phyloP scores from a whole-genome alignment of 2,113 vertebrate species.

The Rhabdomys dilectus region DNA sequence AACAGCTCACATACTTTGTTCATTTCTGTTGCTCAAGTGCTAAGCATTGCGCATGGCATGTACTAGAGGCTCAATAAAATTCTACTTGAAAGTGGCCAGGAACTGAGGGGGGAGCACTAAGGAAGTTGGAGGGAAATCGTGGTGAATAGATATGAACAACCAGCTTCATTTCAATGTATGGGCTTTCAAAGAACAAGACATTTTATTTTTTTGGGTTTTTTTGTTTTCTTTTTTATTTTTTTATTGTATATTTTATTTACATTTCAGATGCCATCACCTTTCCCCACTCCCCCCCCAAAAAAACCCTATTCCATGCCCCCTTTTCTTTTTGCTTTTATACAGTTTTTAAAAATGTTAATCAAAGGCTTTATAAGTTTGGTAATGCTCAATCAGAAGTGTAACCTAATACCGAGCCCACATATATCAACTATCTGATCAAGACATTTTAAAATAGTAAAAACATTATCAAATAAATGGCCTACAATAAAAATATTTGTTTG shows the following conservation, averaged over 20 bases:
- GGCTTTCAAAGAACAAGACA: neutral
- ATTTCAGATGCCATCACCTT: too few relatives aligned
- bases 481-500: constrained; percentile 45
- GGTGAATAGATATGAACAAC: neutral
- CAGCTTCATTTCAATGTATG: neutral
- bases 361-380: too few relatives aligned
- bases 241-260: too few relatives aligned
- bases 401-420: too few relatives aligned
- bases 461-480: constrained; percentile 54
- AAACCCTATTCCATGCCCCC: too few relatives aligned
- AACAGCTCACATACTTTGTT: constrained; percentile 2
- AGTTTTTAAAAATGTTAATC: too few relatives aligned
- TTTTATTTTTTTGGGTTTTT: too few relatives aligned
- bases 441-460: neutral
- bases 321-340: too few relatives aligned
- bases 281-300: too few relatives aligned
- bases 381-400: too few relatives aligned
- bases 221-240: too few relatives aligned
- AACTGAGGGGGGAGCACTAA: neutral
- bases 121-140: neutral
- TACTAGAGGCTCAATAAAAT: neutral
- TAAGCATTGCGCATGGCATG: neutral
- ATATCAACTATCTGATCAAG: too few relatives aligned
- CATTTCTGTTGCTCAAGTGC: neutral
- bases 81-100: neutral